phyloP scores from a whole-genome alignment of 2,113 vertebrate genomes.

The Sturnira hondurensis region DNA sequence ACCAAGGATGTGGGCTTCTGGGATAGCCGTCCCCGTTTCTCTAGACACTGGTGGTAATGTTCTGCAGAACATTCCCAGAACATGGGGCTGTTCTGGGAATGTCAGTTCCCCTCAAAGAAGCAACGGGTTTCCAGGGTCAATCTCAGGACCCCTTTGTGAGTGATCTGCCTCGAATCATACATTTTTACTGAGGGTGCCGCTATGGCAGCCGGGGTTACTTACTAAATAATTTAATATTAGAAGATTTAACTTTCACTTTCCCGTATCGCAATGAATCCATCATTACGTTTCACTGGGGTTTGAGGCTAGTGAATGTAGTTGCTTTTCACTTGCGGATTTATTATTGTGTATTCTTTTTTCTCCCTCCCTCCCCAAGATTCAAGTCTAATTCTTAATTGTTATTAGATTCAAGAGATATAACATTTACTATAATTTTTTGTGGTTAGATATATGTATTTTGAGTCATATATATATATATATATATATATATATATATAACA shows the following conservation, averaged over 20 bases:
- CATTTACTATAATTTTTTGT: background rate
- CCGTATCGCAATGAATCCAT: background rate
- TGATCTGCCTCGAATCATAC: conserved; percentile 13
- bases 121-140: background rate
- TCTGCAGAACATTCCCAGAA: no score
- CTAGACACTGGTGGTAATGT: rapidly evolving
- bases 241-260: conserved; percentile 38
- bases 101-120: rapidly evolving
- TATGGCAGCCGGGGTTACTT: conserved; percentile 15
- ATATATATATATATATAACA: background rate
- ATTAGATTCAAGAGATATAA: background rate
- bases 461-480: background rate
- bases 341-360: background rate
- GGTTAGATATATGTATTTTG: background rate
- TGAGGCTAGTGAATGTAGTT: background rate
- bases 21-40: rapidly evolving
- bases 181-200: conserved; percentile 44
- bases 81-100: no score
- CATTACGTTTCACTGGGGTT: background rate
- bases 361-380: background rate
- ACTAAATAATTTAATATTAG: conserved; percentile 42
- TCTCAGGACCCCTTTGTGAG: background rate
- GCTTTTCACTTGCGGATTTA: background rate
- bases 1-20: background rate
- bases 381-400: background rate